Base-by-base conservation (phyloP, 2,113 vertebrate genomes). In the Seriola rivoliana region DNA sequence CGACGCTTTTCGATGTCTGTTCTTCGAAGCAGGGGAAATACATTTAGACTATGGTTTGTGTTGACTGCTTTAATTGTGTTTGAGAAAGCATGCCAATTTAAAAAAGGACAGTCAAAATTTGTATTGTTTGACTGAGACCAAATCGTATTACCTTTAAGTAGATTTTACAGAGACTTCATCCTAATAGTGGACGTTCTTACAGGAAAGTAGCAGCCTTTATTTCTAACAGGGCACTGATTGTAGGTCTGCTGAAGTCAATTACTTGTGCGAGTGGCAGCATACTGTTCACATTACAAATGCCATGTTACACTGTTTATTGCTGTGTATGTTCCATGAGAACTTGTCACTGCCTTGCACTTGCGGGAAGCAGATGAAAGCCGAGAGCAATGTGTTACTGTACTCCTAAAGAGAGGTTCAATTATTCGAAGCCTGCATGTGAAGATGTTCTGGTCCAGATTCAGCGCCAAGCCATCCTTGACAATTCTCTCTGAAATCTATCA, bases 181-280 rank as follows among this genome's bases (percentile, higher is more conserved):
- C 21, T 65, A 62, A 79, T 59, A 75, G 50, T 72, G 86, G 67
- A 80, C 82, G 42, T 60, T 65, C 25, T 71, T 74, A 69, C 17
- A 38, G 80, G 75, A 81, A 86, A 68, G 40, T n/a, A 80, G 52
- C 4, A 38, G 74, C 23, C 54, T 78, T 77, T 55, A 23, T 85
- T 80, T 55, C 76, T 73, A 89, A 88, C 84, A 87, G 78, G 70
- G 65, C 75, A 46, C 86, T 87, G 85, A 92, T 87, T 91, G 75
- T 85, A 32, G 64, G 59, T 82, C 78, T 79, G 85, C 88, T 90
- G 91, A 85, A 93, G 88, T 86, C 86, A 88, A 89, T 94, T 93
- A 92, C 69, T 73, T 32, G 66, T 89, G 65, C 74, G 80, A 91
- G 85, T 82, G 93, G 89, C 92, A 63, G 85, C 91, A 94, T 88